Percentiles rank a stretch among this genome's conserved stretches.
Evolutionary conservation across 2,888 invertebrate genomes (phyloP).

Genomic region (Calameuta pallipes): DNA sequence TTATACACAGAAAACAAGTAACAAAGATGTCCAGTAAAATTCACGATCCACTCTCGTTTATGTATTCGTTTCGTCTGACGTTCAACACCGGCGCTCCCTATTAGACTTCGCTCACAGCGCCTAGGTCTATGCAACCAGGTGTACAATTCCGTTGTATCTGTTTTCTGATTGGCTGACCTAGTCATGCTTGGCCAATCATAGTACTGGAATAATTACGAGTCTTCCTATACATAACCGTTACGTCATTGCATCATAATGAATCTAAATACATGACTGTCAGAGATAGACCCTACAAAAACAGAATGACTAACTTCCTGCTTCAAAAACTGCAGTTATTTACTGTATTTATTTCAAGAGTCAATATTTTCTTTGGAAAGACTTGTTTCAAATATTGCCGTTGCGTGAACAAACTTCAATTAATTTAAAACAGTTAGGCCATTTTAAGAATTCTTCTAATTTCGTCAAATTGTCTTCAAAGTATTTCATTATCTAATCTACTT

Average conservation of each 20-base stretch:
- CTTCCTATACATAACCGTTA: conserved; percentile 31
- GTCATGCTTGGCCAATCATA: conserved; percentile 7
- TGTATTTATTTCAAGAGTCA: neutral
- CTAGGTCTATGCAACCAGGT: conserved; percentile 4
- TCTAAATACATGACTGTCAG: neutral
- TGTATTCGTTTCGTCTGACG: conserved; percentile 24
- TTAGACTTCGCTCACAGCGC: conserved; percentile 8
- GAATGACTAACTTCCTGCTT: neutral
- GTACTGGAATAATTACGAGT: conserved; percentile 16
- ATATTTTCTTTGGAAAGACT: neutral
- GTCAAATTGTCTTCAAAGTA: neutral
- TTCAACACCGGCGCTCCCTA: conserved; percentile 24
- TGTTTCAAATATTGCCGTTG: neutral
- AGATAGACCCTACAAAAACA: neutral
- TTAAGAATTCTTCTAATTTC: neutral
- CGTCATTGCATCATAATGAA: conserved; percentile 21
- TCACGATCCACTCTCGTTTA: conserved; percentile 22
- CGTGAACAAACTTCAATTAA: neutral
- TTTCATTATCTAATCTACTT: neutral
- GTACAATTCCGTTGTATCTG: conserved; percentile 6
- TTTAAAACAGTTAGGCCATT: neutral
- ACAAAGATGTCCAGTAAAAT: neutral
- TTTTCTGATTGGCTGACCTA: neutral
- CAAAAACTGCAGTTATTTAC: neutral
- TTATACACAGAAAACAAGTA: neutral